Percentiles rank a stretch among this genome's conserved stretches.
phyloP scores from a whole-genome alignment of 1,140 invertebrate species.

The Philaenus spumarius region DNA sequence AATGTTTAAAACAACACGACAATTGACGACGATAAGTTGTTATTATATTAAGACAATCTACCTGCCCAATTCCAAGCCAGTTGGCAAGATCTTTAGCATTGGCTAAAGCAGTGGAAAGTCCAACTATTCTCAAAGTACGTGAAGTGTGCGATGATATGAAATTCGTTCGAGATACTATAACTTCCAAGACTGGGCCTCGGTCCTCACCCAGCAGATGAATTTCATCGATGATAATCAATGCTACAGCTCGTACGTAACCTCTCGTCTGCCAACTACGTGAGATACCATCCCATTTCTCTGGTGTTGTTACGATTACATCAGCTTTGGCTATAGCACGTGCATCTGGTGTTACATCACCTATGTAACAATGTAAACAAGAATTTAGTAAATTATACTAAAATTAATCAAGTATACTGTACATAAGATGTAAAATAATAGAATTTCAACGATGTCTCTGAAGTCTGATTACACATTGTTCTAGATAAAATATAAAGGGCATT shows the following conservation, averaged over 20 bases:
- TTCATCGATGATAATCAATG: slow-evolving; percentile 95
- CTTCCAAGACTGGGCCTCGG: slow-evolving; percentile 76
- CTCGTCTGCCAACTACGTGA: slow-evolving; percentile 96
- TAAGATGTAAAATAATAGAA: too few species aligned
- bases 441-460: too few species aligned
- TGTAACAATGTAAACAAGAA: too few species aligned
- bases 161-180: slow-evolving; percentile 78
- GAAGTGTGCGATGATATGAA: slow-evolving; percentile 86
- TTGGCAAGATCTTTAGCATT: slow-evolving; percentile 95
- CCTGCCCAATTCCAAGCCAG: slow-evolving; percentile 86
- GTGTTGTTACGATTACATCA: slow-evolving; percentile 95
- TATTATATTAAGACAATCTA: too few species aligned
- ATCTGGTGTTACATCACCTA: slow-evolving; percentile 90
- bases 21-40: too few species aligned
- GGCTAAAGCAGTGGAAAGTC: slow-evolving; percentile 94
- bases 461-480: too few species aligned
- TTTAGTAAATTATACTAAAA: too few species aligned
- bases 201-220: slow-evolving; percentile 95
- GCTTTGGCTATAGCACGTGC: slow-evolving; percentile 73
- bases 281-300: slow-evolving; percentile 99
- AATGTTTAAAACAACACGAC: too few species aligned
- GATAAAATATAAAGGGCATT: too few species aligned
- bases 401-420: too few species aligned
- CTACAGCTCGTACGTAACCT: slow-evolving; percentile 88
- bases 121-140: slow-evolving; percentile 75